A percentile compares a stretch with the other conserved stretches of the same genome.
Evolutionary conservation across 2,888 invertebrate genomes (phyloP).

Genomic region (Kuschelorhynchus macadamiae): DNA sequence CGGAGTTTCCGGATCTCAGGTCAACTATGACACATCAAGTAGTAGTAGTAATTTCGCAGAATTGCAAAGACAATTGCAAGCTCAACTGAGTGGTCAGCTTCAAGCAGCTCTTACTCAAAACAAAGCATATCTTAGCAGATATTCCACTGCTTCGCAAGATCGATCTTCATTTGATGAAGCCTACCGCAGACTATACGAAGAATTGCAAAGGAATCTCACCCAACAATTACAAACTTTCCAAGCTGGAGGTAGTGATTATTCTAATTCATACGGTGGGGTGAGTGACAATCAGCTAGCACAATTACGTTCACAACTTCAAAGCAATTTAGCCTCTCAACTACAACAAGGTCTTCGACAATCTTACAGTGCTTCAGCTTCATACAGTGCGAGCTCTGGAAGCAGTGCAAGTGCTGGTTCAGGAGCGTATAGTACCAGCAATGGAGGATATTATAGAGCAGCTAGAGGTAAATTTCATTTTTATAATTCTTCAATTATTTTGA

Average conservation of each 20-base stretch:
- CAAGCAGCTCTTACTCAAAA: conserved; percentile 52
- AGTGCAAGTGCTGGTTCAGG: conserved; percentile 41
- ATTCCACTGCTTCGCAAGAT: conserved; percentile 10
- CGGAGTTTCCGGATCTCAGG: conserved; percentile 29
- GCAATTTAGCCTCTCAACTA: conserved; percentile 62
- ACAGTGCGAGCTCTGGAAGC: conserved; percentile 55
- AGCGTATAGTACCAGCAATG: conserved; percentile 42
- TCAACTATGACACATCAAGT: conserved; percentile 32
- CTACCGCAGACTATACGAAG: conserved; percentile 60
- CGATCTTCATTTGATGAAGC: conserved; percentile 32
- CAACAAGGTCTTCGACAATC: conserved; percentile 62
- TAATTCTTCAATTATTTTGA: not conserved
- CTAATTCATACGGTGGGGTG: conserved; percentile 50
- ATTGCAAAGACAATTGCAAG: conserved; percentile 58
- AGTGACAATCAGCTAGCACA: conserved; percentile 57
- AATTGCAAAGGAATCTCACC: conserved; percentile 64
- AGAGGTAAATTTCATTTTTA: conserved; percentile 47
- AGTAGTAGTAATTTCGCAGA: conserved; percentile 45
- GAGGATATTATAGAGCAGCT: conserved; percentile 54
- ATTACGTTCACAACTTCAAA: conserved; percentile 62
- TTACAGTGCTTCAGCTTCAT: conserved; percentile 59
- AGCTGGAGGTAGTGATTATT: conserved; percentile 47
- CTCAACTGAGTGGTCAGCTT: conserved; percentile 61
- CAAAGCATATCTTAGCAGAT: conserved; percentile 19
- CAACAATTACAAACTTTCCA: conserved; percentile 60